phyloP scores from a whole-genome alignment of 2,888 invertebrate genomes.

The Drosophila neutralis region DNA sequence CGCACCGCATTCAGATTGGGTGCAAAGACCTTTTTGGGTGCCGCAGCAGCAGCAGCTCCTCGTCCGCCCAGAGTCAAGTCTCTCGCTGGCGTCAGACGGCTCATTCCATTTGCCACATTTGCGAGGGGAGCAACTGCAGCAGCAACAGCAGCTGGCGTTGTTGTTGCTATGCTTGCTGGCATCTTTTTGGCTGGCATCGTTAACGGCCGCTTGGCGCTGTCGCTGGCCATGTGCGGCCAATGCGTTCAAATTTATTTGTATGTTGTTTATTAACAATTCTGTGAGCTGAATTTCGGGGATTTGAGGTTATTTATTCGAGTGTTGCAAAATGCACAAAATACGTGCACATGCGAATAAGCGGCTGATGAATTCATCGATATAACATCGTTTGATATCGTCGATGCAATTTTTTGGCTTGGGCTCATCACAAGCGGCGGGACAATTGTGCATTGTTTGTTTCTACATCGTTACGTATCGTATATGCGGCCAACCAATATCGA shows the following conservation, averaged over 20 bases:
- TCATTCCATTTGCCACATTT: conserved; percentile 57
- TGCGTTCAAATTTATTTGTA: conserved; percentile 1
- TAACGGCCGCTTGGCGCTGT: conserved; percentile 22
- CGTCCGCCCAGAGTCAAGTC: conserved; percentile 87
- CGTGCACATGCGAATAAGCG: conserved; percentile 39
- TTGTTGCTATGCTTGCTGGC: conserved; percentile 45
- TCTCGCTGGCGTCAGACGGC: conserved; percentile 85
- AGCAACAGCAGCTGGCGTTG: conserved; percentile 17
- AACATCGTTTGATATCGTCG: conserved; percentile 4
- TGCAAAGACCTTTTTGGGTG: conserved; percentile 87
- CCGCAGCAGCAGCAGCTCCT: conserved; percentile 66
- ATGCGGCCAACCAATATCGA: neutral
- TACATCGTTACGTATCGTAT: neutral
- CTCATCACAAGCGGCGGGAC: neutral
- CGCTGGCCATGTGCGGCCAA: conserved; percentile 39
- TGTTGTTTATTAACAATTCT: conserved; percentile 10
- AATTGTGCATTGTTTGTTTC: neutral
- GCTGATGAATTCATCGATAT: neutral
- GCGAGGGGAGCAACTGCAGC: conserved; percentile 27
- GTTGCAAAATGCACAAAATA: conserved; percentile 10
- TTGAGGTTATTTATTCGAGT: conserved; percentile 47
- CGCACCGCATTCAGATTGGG: conserved; percentile 88
- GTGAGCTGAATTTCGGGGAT: conserved; percentile 18
- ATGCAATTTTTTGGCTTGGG: neutral
- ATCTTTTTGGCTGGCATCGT: conserved; percentile 60